phyloP scores from a whole-genome alignment of 23 tunicate species.

The Halocynthia aurantium region DNA sequence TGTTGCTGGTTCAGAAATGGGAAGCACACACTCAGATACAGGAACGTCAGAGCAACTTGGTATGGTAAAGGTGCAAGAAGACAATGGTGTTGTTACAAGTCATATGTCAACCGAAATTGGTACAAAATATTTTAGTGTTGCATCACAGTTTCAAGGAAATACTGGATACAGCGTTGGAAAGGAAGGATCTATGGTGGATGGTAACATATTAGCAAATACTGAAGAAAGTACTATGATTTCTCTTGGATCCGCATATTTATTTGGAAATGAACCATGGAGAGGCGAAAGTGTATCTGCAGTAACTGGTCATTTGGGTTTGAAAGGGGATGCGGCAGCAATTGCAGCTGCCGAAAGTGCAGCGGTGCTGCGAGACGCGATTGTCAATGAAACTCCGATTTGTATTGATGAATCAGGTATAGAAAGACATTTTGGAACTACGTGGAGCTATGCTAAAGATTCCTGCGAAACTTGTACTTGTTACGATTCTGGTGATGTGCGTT shows the following conservation, averaged over 20 bases:
- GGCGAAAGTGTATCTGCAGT: slow-evolving; percentile 9
- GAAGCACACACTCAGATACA: slow-evolving; percentile 9
- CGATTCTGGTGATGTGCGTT: slow-evolving; percentile 47
- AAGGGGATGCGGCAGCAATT: slow-evolving; percentile 47
- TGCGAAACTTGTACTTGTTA: slow-evolving; percentile 86
- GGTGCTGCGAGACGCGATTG: slow-evolving; percentile 34
- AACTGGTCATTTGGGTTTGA: slow-evolving; percentile 12
- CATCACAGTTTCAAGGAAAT: slow-evolving; percentile 41
- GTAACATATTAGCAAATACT: slow-evolving; percentile 46
- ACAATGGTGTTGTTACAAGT: slow-evolving; percentile 59
- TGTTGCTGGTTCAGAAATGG: slow-evolving; percentile 6
- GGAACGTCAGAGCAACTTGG: slow-evolving; percentile 15
- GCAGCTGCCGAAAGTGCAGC: slow-evolving; percentile 62
- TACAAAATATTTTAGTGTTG: slow-evolving; percentile 19
- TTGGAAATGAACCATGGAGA: slow-evolving; percentile 1
- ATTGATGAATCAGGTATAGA: slow-evolving; percentile 87
- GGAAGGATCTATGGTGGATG: slow-evolving; percentile 18
- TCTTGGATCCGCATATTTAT: slow-evolving; percentile 54
- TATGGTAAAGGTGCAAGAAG: slow-evolving; percentile 32
- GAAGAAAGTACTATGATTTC: slow-evolving; percentile 41
- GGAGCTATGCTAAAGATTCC: slow-evolving; percentile 53
- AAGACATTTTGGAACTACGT: slow-evolving; percentile 64
- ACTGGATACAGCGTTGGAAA: slow-evolving; percentile 63
- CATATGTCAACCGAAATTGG: slow-evolving; percentile 34
- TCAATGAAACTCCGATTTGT: slow-evolving; percentile 64